These are phyloP conservation scores for Aeoliscus strigatus DNA, from an alignment of 2,797 vertebrate species.

Conservation along the genomic window DNA sequence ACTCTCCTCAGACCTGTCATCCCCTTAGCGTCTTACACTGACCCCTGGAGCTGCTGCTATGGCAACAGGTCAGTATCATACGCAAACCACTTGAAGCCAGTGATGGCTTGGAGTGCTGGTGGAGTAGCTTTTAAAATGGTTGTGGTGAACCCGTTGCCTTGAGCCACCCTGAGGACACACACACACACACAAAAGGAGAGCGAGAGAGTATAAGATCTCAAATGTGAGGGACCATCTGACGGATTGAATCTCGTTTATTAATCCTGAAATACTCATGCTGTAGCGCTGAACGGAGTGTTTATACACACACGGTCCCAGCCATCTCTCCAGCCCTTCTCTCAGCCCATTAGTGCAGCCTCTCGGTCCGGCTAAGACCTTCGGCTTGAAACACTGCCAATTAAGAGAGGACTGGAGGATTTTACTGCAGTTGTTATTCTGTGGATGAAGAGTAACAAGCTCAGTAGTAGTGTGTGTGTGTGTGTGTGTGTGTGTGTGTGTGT, in stretches of 20 bases:
- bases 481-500: conserved; percentile 18
- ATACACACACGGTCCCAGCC: not conserved
- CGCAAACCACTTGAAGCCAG: conserved; percentile 10
- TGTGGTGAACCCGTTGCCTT: conserved; percentile 31
- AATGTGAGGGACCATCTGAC: conserved; percentile 10
- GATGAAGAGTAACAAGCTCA: conserved; percentile 31
- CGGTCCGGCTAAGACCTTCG: conserved; percentile 16
- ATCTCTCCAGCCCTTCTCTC: conserved; percentile 8
- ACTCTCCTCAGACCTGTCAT: not conserved
- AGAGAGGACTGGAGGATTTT: conserved; percentile 21
- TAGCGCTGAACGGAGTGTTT: conserved; percentile 3
- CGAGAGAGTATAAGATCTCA: too few relatives aligned
- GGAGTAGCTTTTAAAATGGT: conserved; percentile 30
- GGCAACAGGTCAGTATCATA: conserved; percentile 30
- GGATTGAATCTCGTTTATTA: conserved; percentile 38
- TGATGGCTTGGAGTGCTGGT: conserved; percentile 27
- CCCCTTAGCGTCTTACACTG: conserved; percentile 2
- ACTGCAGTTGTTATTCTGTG: conserved; percentile 31
- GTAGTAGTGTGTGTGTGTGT: conserved; percentile 15
- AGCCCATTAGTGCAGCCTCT: conserved; percentile 21
- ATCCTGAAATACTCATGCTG: conserved; percentile 16
- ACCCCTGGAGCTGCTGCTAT: conserved; percentile 30
- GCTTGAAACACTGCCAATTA: conserved; percentile 41
- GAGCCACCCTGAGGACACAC: conserved; percentile 2
- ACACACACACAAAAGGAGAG: not conserved